These are phyloP conservation scores for Seira musarum DNA, from an alignment of 2,888 invertebrate species.

Conservation along the genomic window DNA sequence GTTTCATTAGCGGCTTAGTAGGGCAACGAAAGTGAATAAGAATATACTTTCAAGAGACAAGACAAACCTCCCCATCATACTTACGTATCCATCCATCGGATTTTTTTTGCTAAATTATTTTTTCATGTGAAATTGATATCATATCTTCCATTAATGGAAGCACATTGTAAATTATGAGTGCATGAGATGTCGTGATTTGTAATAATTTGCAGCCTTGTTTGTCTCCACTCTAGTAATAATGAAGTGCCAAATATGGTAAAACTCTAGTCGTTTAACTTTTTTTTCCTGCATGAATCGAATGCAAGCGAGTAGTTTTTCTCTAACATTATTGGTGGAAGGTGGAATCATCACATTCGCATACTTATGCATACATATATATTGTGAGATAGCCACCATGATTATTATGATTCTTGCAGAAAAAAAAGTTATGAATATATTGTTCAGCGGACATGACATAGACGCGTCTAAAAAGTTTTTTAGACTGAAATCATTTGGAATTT, in stretches of 20 bases:
- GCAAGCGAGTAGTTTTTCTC: constrained; percentile 41
- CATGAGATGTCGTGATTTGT: constrained; percentile 61
- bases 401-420: constrained; percentile 32
- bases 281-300: constrained; percentile 30
- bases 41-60: background rate
- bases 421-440: background rate
- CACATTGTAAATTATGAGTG: constrained; percentile 57
- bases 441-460: background rate
- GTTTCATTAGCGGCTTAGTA: background rate
- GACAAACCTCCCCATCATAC: background rate
- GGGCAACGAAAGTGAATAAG: too few species aligned
- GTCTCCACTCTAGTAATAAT: constrained; percentile 59
- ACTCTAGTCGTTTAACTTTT: constrained; percentile 57
- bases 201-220: constrained; percentile 63
- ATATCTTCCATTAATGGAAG: constrained; percentile 59
- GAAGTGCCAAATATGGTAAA: constrained; percentile 58
- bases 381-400: constrained; percentile 4
- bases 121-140: constrained; percentile 53
- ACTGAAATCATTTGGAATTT: background rate
- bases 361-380: constrained; percentile 29
- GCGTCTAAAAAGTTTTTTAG: background rate
- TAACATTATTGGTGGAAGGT: constrained; percentile 56
- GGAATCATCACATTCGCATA: constrained; percentile 49
- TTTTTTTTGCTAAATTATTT: constrained; percentile 8
- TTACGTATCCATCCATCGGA: too few species aligned